Base-by-base conservation (phyloP, 2,797 vertebrate species). In the Cyprinella venusta region DNA sequence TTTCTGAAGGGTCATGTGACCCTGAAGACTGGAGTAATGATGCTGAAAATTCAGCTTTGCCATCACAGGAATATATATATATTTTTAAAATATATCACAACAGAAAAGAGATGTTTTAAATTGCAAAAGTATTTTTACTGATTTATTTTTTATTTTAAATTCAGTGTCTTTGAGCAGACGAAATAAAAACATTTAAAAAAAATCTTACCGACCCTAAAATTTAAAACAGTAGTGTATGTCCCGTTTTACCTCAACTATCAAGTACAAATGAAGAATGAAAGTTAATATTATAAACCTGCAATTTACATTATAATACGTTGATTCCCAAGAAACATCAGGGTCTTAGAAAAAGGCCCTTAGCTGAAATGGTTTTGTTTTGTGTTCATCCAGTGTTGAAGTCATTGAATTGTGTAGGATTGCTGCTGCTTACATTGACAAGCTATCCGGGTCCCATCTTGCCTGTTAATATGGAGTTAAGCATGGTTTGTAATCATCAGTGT, bases 361-460 rank as follows among this genome's bases (percentile, higher is more conserved):
- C 80, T 85, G 71, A 80, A 61, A 38, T 70, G 40, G 70, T 38
- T 84, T 80, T 52, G 80, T 85, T 84, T 74, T 79, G 50, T 82
- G 79, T 81, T 87, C 84, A 86, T 87, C 86, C 76, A 54, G 63
- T 79, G 77, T 84, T 33, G 0, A 70, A 83, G 72, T 88, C 24
- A 61, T 61, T 63, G 79, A 81, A 87, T 89, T 65, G 86, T 86
- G 77, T 86, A 90, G 80, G 84, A 76, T 86, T 86, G 79, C 77
- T 91, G 89, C 86, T 88, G 86, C 82, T 86, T 84, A 81, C 45
- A 56, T 77, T 56, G 52, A 85, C 65, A 92, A 91, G 84, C 88
- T 87, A 65, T 84, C 86, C 74, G 74, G 85, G 84, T 88, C 86
- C 79, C 84, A 76, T 79, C 88, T 81, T 86, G 87, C 83, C 87